Evolutionary conservation across 2,888 invertebrate genomes (phyloP).

Genomic region (Nomada ferruginata): DNA sequence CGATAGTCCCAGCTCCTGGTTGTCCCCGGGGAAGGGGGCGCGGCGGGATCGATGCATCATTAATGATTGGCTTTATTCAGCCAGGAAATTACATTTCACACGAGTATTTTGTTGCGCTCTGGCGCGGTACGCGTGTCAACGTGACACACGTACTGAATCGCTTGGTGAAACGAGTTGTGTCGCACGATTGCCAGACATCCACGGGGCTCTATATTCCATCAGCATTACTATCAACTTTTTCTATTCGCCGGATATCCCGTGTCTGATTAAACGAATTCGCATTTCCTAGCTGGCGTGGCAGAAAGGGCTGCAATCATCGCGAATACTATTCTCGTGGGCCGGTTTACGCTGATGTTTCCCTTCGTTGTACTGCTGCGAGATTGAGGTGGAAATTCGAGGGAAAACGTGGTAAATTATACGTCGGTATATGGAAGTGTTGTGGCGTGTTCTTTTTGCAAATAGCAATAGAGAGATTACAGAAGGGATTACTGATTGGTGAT

Average conservation of each 20-base stretch:
- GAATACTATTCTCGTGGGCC: not conserved
- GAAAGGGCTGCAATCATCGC: not conserved
- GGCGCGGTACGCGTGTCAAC: constrained; percentile 8
- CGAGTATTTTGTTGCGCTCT: constrained; percentile 22
- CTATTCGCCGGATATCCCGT: not conserved
- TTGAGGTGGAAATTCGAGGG: too few species aligned
- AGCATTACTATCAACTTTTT: not conserved
- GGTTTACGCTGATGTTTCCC: too few species aligned
- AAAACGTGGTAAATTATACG: too few species aligned
- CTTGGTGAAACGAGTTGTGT: constrained; percentile 8
- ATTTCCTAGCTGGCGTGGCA: not conserved
- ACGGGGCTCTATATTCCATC: not conserved
- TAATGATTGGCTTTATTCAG: constrained; percentile 44
- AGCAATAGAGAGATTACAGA: too few species aligned
- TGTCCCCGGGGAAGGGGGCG: not conserved
- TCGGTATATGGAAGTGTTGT: not conserved
- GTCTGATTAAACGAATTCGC: constrained; percentile 14
- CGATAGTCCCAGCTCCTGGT: not conserved
- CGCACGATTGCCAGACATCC: not conserved
- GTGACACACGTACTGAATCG: constrained; percentile 1
- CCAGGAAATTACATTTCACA: constrained; percentile 39
- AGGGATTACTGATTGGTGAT: too few species aligned
- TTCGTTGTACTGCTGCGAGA: too few species aligned
- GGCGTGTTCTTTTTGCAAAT: not conserved
- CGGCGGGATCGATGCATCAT: constrained; percentile 5